These are phyloP conservation scores for Anguilla japonica DNA, from an alignment of 2,113 vertebrate genomes.

Conservation along the genomic window DNA sequence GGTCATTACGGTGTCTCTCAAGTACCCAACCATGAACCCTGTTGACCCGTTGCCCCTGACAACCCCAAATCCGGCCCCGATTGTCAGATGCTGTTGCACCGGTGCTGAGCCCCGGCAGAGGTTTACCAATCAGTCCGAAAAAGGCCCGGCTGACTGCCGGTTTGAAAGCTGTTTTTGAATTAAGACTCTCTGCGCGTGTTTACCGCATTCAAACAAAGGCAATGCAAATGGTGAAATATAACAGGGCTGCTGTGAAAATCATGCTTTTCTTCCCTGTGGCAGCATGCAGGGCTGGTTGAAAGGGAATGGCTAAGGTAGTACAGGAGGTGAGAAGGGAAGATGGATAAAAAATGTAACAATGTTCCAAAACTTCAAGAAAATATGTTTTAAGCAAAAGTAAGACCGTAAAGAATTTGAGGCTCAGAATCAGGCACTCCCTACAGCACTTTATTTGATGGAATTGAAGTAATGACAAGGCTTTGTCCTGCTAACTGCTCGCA, in stretches of 20 bases:
- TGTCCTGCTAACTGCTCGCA: neutral
- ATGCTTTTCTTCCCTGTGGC: neutral
- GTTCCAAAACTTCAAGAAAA: neutral
- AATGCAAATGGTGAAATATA: neutral
- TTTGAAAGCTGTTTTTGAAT: neutral
- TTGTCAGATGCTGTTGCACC: slow-evolving; percentile 3
- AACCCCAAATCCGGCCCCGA: slow-evolving; percentile 24
- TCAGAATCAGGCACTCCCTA: neutral
- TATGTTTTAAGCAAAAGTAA: neutral
- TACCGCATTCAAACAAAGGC: neutral
- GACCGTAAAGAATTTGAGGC: too few species aligned
- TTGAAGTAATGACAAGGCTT: neutral
- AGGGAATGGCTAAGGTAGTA: too few species aligned
- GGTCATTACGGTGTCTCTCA: slow-evolving; percentile 7
- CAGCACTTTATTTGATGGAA: neutral
- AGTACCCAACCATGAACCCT: slow-evolving; percentile 22
- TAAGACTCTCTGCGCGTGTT: too few species aligned
- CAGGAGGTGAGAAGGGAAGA: too few species aligned
- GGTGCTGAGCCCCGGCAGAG: neutral
- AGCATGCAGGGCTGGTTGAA: too few species aligned
- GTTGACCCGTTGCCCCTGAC: slow-evolving; percentile 39
- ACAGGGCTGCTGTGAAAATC: neutral
- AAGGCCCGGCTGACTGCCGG: neutral
- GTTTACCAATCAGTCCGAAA: neutral
- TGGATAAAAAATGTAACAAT: neutral